Conservation (phyloP, 2,888 invertebrate species). For the Orthosia incerta region DNA sequence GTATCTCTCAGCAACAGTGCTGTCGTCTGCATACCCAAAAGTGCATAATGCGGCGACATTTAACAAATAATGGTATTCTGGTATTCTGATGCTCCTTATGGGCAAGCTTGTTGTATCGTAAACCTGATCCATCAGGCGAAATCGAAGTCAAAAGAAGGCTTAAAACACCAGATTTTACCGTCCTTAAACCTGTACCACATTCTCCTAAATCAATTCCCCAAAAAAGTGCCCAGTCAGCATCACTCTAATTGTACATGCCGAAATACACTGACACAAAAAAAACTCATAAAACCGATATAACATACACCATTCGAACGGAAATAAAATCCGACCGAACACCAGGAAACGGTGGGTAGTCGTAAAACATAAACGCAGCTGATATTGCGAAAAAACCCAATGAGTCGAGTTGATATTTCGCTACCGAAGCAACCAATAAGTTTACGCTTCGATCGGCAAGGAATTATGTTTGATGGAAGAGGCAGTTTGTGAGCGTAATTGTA, state of each 20-base stretch:
- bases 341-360: slow-evolving; percentile 58
- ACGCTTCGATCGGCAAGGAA: slow-evolving; percentile 36
- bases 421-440: slow-evolving; percentile 73
- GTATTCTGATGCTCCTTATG: no score
- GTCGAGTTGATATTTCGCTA: slow-evolving; percentile 70
- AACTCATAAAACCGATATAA: slow-evolving; percentile 40
- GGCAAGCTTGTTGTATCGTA: no score
- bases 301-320: slow-evolving; percentile 49
- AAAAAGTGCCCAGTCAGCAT: background rate
- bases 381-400: slow-evolving; percentile 69
- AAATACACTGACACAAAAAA: slow-evolving; percentile 28
- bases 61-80: no score
- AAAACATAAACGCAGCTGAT: slow-evolving; percentile 67
- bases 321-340: slow-evolving; percentile 58
- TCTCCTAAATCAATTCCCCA: background rate
- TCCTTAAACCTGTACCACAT: background rate
- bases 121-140: no score
- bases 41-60: no score
- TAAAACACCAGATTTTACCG: no score
- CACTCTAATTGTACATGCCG: background rate
- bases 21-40: no score
- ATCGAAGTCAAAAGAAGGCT: no score
- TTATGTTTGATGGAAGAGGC: slow-evolving; percentile 50
- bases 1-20: no score
- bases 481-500: background rate